Conservation (phyloP, 2,797 vertebrate genomes). For the Myiotriccus ornatus region DNA sequence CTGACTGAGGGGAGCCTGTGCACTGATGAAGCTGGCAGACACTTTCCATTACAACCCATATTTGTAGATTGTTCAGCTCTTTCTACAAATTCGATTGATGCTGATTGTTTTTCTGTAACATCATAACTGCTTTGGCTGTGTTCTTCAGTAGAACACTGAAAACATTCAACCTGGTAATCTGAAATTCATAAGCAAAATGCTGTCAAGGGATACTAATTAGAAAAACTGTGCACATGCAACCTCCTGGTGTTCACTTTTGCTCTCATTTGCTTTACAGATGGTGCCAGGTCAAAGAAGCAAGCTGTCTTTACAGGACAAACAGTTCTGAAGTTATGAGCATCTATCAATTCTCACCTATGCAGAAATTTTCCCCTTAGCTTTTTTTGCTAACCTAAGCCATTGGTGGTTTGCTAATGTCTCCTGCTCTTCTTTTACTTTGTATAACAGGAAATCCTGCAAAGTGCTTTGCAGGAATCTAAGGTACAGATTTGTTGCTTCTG, state of each 20-base stretch:
- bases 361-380: background rate
- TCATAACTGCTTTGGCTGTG: background rate
- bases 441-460: background rate
- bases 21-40: background rate
- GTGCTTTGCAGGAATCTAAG: background rate
- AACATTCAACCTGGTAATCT: background rate
- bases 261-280: background rate
- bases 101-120: background rate
- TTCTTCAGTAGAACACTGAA: background rate
- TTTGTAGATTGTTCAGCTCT: background rate
- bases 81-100: background rate
- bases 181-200: background rate
- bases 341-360: background rate
- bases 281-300: background rate
- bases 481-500: background rate
- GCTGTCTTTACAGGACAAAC: background rate
- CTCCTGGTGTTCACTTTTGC: background rate
- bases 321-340: background rate
- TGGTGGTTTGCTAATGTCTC: background rate
- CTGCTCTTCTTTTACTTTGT: background rate
- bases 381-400: background rate
- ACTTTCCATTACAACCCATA: background rate
- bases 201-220: background rate
- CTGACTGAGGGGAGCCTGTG: fast-evolving
- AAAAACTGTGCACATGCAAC: background rate